These are phyloP conservation scores for Ispidina lecontei DNA, from an alignment of 2,797 vertebrate species.

Conservation along the genomic window DNA sequence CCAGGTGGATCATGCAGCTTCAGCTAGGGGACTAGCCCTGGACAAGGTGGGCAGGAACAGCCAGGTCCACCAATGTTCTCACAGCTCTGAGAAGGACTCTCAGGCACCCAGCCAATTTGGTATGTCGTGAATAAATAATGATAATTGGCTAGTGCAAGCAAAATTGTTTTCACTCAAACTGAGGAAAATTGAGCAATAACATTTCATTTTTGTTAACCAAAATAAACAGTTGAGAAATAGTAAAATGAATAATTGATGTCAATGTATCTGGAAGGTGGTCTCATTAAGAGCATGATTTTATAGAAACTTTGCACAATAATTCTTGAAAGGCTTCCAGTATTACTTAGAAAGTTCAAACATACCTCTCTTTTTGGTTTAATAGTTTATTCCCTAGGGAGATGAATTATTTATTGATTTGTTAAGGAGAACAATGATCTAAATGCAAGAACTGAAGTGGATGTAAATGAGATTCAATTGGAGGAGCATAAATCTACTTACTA, in stretches of 20 bases:
- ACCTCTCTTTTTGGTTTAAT: background rate
- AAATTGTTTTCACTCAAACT: background rate
- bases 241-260: background rate
- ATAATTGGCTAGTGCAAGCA: background rate
- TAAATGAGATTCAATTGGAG: conserved; percentile 26
- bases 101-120: background rate
- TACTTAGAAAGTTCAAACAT: background rate
- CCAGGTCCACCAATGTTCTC: background rate
- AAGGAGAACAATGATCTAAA: conserved; percentile 36
- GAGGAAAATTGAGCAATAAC: background rate
- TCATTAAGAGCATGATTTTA: background rate
- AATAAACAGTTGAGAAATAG: background rate
- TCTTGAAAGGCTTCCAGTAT: background rate
- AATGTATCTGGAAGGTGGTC: background rate
- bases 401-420: conserved; percentile 46
- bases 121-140: background rate
- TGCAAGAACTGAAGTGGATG: conserved; percentile 1
- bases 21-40: background rate
- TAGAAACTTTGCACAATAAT: background rate
- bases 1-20: background rate
- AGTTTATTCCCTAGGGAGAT: background rate
- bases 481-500: conserved; percentile 4
- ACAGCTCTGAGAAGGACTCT: background rate
- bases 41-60: background rate
- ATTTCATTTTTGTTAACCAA: background rate